Percentiles rank a stretch among this genome's conserved stretches.
phyloP scores from a whole-genome alignment of 2,888 invertebrate genomes.

The Cataglyphis altisquamis region DNA sequence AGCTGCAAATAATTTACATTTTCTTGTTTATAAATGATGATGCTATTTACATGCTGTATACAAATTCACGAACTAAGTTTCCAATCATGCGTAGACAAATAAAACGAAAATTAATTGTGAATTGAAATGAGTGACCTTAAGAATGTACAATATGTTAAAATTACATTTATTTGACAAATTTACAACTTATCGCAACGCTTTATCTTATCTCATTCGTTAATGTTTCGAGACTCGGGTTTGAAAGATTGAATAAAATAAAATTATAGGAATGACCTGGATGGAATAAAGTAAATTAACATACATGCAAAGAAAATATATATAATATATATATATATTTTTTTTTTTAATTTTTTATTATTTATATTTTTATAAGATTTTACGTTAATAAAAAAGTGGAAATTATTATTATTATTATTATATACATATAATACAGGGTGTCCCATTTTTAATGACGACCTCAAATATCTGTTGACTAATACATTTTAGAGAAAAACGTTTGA shows the following conservation, averaged over 20 bases:
- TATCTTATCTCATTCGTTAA: background rate
- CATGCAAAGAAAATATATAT: background rate
- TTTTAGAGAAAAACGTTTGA: no score
- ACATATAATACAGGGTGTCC: no score
- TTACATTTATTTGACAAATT: background rate
- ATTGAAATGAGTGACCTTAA: background rate
- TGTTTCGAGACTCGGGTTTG: background rate
- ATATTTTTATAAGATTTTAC: no score
- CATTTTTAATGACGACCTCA: no score
- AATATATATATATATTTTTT: no score
- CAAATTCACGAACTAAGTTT: background rate
- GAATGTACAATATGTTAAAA: background rate
- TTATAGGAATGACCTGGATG: background rate
- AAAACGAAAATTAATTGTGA: no score
- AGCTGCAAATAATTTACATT: background rate
- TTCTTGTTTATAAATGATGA: conserved; percentile 5
- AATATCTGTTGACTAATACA: no score
- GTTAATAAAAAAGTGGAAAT: no score
- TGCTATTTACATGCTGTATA: background rate
- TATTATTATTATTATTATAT: no score
- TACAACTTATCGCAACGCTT: background rate
- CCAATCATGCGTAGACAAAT: background rate
- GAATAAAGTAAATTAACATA: background rate
- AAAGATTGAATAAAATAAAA: background rate
- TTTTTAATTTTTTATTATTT: no score